Base-by-base conservation (phyloP, 2,113 vertebrate species). In the Chionomys nivalis region DNA sequence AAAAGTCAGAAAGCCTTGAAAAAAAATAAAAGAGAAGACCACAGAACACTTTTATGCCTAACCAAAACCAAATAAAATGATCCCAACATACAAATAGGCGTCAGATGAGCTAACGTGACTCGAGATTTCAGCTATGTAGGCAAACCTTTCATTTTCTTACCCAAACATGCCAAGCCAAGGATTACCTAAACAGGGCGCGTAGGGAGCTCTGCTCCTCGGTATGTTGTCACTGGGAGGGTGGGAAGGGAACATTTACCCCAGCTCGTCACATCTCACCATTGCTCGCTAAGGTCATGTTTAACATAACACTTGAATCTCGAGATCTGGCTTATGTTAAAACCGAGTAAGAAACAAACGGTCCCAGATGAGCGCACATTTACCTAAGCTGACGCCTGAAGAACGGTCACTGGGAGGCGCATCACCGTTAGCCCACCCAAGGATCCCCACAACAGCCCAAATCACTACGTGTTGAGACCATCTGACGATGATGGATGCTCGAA, bases 11-110 rank as follows among this genome's bases (percentile, higher is more conserved):
- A 97, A 97, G 72, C 96, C 97, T 97, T 97, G 96, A 96, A 98
- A 97, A 97, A 97, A 87, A 96, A 58, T 42, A 83, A 96, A 96
- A 94, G 78, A 89, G 61, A 85, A 97, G 97, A 97, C 97, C 97
- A 95, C 97, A 97, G 97, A 98, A 98, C 94, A 98, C 93, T 98
- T 98, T 98, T 47, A 95, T 97, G 97, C 98, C 97, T 98, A 98
- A 98, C 98, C 97, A 97, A 98, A 98, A 98, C 98, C 97, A 98
- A 98, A 98, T 97, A 98, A 98, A 98, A 97, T 90, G 47, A 98
- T 97, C 98, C 97, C 97, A 97, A 73, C 44, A 42, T 97, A 98
- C 98, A 96, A 97, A 98, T 97, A 96, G 96, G 97, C 63, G 97
- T 98, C 97, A 98, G 97, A 98, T 96, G 98, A 98, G 96, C 97